Conservation (phyloP, 2,888 invertebrate genomes). For the Cataglyphis albicans region DNA sequence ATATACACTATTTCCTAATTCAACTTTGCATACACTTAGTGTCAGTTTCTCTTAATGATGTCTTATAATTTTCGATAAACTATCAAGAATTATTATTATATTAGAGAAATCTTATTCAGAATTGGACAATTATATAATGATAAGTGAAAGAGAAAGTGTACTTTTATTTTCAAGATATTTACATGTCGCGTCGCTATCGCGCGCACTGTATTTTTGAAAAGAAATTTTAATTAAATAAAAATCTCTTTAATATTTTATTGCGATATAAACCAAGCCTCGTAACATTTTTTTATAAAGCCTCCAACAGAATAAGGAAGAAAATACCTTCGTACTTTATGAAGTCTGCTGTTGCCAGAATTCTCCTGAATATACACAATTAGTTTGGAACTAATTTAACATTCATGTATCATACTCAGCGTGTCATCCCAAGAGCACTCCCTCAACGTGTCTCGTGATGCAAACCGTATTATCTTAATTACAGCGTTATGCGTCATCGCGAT, state of each 20-base stretch:
- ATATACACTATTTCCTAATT: background rate
- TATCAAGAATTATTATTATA: background rate
- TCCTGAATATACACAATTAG: slow-evolving; percentile 39
- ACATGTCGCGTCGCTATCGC: background rate
- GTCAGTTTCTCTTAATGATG: background rate
- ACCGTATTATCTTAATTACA: slow-evolving; percentile 71
- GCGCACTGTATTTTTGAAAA: background rate
- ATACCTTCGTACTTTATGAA: background rate
- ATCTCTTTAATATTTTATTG: background rate
- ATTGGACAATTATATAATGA: background rate
- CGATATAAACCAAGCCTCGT: background rate
- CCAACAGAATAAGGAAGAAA: background rate
- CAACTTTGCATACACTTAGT: background rate
- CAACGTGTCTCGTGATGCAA: slow-evolving; percentile 22
- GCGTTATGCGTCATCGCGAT: slow-evolving; percentile 35
- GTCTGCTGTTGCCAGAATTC: background rate
- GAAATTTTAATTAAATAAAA: slow-evolving; percentile 17
- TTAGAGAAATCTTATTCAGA: background rate
- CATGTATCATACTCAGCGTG: slow-evolving; percentile 36
- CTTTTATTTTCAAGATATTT: background rate
- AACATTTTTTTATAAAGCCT: background rate
- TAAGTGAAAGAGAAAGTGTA: background rate
- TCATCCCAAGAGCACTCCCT: slow-evolving; percentile 38
- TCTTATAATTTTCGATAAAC: background rate
- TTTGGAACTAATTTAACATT: slow-evolving; percentile 43